Evolutionary conservation across 2,888 invertebrate genomes (phyloP).

Genomic region (Drosophila kuntzei): DNA sequence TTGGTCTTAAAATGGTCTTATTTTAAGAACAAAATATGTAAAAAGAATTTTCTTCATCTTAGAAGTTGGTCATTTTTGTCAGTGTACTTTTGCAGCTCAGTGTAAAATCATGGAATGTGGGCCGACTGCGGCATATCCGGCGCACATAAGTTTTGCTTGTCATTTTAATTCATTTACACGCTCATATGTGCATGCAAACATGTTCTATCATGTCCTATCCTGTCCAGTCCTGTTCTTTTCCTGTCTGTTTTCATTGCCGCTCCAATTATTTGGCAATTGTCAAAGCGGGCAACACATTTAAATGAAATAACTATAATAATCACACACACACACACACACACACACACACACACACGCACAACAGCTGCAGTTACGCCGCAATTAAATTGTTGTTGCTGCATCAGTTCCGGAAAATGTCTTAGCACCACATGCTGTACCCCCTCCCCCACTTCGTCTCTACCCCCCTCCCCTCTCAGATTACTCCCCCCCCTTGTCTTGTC

Average conservation of each 20-base stretch:
- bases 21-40: too few species aligned
- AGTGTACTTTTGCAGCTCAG: constrained; percentile 1
- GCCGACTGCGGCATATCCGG: constrained; percentile 24
- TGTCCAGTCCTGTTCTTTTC: constrained; percentile 18
- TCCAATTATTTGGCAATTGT: constrained; percentile 51
- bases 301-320: constrained; percentile 11
- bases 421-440: constrained; percentile 2
- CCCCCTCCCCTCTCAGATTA: background rate
- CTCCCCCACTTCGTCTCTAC: background rate
- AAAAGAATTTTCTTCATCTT: too few species aligned
- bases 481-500: background rate
- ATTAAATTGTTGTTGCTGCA: constrained; percentile 53
- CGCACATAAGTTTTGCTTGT: constrained; percentile 35
- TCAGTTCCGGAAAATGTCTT: constrained; percentile 54
- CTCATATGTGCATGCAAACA: constrained; percentile 18
- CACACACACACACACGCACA: constrained; percentile 13
- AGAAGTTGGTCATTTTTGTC: too few species aligned
- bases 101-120: constrained; percentile 12
- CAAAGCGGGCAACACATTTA: constrained; percentile 23
- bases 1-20: too few species aligned
- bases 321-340: constrained; percentile 24
- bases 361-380: constrained; percentile 25
- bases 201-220: constrained; percentile 16
- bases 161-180: constrained; percentile 34
- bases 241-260: constrained; percentile 45